A percentile compares a stretch with the other conserved stretches of the same genome.
Conservation (phyloP, 1,140 invertebrate genomes). For the Leguminivora glycinivorella region DNA sequence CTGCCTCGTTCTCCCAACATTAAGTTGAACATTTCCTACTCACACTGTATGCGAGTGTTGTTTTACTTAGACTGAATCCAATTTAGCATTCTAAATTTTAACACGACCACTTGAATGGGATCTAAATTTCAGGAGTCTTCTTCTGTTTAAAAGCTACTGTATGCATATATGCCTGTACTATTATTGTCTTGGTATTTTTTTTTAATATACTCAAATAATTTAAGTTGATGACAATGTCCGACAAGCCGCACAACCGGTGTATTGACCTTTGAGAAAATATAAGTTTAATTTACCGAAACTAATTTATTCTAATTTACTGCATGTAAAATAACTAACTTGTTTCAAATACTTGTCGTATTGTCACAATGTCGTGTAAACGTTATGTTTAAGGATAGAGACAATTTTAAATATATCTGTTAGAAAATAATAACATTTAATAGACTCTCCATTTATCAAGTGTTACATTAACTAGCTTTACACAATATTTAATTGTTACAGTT, state of each 20-base stretch:
- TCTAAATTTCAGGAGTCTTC: not conserved
- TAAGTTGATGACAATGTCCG: not conserved
- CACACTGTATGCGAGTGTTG: conserved; percentile 8
- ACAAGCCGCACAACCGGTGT: not conserved
- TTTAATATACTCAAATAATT: not conserved
- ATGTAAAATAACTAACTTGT: not conserved
- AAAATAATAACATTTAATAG: not conserved
- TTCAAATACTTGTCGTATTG: not conserved
- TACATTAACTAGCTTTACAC: not conserved
- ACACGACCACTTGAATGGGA: not conserved
- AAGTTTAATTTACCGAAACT: not conserved
- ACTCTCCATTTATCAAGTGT: not conserved
- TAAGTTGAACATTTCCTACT: not conserved
- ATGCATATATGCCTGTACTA: not conserved
- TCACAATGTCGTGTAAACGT: not conserved
- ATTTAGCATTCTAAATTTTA: not conserved
- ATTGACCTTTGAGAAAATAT: not conserved
- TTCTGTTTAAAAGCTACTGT: not conserved
- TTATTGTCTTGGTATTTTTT: not conserved
- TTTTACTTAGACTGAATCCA: not conserved
- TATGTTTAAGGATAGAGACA: not conserved
- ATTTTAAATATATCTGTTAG: not conserved
- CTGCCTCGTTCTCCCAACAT: not conserved
- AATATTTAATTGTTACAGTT: not conserved
- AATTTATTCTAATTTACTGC: not conserved